These are phyloP conservation scores for Elmis aenea DNA, from an alignment of 2,888 invertebrate genomes.

Conservation along the genomic window DNA sequence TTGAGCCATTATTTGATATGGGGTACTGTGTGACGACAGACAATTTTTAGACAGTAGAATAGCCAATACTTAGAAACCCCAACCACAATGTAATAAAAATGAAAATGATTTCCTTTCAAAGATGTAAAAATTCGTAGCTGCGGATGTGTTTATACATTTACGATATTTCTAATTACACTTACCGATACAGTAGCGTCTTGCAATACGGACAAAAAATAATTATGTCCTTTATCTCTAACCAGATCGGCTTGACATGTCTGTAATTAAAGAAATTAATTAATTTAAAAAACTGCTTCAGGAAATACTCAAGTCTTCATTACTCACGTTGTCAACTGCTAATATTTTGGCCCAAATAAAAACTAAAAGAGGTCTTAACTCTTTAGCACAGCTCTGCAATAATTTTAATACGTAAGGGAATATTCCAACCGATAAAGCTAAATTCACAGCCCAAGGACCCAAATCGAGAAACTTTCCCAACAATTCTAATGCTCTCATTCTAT, in stretches of 20 bases:
- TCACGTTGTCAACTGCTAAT: constrained; percentile 88
- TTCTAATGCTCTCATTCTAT: constrained; percentile 91
- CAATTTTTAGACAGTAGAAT: no score
- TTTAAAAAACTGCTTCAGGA: constrained; percentile 8
- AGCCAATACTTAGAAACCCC: no score
- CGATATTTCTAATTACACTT: no score
- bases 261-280: constrained; percentile 30
- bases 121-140: no score
- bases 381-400: constrained; percentile 89
- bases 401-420: constrained; percentile 99
- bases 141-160: no score
- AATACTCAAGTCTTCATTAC: constrained; percentile 35
- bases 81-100: no score
- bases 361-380: constrained; percentile 85
- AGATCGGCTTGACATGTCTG: constrained; percentile 93
- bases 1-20: no score
- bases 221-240: constrained; percentile 89
- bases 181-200: constrained; percentile 81
- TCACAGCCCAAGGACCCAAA: constrained; percentile 94
- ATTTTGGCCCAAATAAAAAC: constrained; percentile 99
- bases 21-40: no score
- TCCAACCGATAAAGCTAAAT: constrained; percentile 91
- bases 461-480: constrained; percentile 90
- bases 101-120: no score
- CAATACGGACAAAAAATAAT: constrained; percentile 89